phyloP scores from a whole-genome alignment of 1,140 invertebrate species.

The Leptoteleia sp. region DNA sequence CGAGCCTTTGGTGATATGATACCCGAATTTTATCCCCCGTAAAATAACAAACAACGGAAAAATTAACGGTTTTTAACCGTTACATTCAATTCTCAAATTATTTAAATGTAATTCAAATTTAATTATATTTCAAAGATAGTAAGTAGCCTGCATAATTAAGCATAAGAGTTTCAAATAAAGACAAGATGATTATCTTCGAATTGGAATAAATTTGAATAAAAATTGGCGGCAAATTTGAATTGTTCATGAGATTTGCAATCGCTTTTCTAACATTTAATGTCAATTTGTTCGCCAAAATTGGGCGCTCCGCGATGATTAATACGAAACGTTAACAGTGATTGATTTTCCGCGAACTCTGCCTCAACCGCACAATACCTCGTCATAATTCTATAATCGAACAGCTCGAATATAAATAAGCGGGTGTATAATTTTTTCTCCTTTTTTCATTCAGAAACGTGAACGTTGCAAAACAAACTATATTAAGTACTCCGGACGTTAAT shows the following conservation, averaged over 20 bases:
- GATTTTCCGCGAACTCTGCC: neutral
- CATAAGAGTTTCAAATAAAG: too few species aligned
- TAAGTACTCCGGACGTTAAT: too few species aligned
- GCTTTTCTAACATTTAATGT: neutral
- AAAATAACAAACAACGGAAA: too few species aligned
- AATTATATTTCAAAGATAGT: too few species aligned
- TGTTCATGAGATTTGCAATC: neutral
- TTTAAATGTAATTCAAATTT: too few species aligned
- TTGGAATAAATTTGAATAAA: too few species aligned
- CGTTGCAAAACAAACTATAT: neutral
- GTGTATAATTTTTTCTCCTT: neutral
- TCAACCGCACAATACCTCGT: neutral
- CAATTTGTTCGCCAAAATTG: neutral
- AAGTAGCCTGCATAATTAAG: too few species aligned
- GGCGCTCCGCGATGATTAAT: neutral
- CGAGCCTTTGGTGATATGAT: too few species aligned
- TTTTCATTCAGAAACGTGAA: neutral
- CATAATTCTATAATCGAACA: conserved; percentile 1
- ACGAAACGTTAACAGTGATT: neutral
- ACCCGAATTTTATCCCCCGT: too few species aligned
- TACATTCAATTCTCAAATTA: too few species aligned
- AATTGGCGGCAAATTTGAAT: conserved; percentile 9
- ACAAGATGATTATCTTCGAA: too few species aligned
- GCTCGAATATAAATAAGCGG: neutral
- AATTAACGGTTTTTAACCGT: too few species aligned